Percentiles rank a stretch among this genome's conserved stretches.
phyloP scores from a whole-genome alignment of 2,888 invertebrate genomes.

The Drosophila maculinotata region DNA sequence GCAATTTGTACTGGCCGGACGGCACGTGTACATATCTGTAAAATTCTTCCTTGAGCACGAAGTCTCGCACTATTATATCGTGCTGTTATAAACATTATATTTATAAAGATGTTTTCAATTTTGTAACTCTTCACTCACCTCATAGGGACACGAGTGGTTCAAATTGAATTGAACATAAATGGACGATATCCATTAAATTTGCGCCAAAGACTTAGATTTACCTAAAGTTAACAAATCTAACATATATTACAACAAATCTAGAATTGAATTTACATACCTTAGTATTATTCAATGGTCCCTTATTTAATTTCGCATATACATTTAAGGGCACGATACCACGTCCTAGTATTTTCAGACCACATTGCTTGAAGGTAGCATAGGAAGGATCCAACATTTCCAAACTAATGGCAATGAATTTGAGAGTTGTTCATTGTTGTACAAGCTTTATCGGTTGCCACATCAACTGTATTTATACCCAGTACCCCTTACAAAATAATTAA shows the following conservation, averaged over 20 bases:
- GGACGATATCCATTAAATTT: slow-evolving; percentile 1
- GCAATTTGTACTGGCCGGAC: slow-evolving; percentile 19
- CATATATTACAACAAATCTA: too few species aligned
- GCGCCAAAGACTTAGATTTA: slow-evolving; percentile 32
- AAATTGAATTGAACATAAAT: not conserved
- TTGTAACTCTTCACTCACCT: not conserved
- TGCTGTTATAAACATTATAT: slow-evolving; percentile 1
- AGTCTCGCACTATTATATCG: slow-evolving; percentile 10
- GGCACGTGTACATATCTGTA: slow-evolving; percentile 11
- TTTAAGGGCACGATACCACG: slow-evolving; percentile 33
- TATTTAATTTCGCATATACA: slow-evolving; percentile 1
- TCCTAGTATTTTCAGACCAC: slow-evolving; percentile 23
- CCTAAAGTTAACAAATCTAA: slow-evolving; percentile 5
- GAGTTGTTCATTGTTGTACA: too few species aligned
- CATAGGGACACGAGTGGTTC: not conserved
- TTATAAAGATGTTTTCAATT: not conserved
- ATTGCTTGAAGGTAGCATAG: slow-evolving; percentile 4
- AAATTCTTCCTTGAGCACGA: slow-evolving; percentile 7
- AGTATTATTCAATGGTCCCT: slow-evolving; percentile 8
- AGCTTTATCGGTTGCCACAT: too few species aligned
- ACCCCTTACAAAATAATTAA: too few species aligned
- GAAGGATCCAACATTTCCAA: slow-evolving; percentile 25
- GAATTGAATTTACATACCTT: slow-evolving; percentile 19
- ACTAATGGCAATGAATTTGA: too few species aligned
- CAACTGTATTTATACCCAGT: too few species aligned